Base-by-base conservation (phyloP, 1,140 invertebrate genomes). In the Orius laevigatus region DNA sequence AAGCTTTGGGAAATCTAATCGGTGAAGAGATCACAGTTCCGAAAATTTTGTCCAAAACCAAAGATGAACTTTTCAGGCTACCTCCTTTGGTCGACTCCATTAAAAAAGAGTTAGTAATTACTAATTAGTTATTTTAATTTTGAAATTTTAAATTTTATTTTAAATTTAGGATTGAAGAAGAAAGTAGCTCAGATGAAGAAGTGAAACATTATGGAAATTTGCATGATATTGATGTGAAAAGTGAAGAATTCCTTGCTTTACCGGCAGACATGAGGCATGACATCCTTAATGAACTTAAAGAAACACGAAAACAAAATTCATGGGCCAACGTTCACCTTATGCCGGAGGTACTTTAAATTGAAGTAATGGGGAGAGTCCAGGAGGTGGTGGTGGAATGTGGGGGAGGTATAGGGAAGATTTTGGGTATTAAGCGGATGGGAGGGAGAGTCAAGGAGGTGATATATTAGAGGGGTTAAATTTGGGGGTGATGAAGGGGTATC, bases 261-360 rank as follows among this genome's bases (percentile, higher is more conserved):
- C 87, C 90, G 11, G 68, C 81, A 1, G 85, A 94, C 65, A 78
- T 91, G 8, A 78, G 89, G 53, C 89, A 94, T 68, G 91, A 97
- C 63, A 82, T 97, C 56, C 68, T 98, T 1, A 77, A 76, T 38
- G 90, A 95, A 59, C 70, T 96, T 40, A 90, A 90, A 65, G 87
- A 93, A 63, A 87, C 81, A 5, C 76, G 84, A 53, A 94, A 93
- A 64, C 82, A 81, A 64, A 88, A 78, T 59, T 89, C 84, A 11
- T 92, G 86, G 87, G 80, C 75, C 19, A 51, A 54, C 32, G 65
- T 91, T 6, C 75, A 87, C 60, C 79, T 89, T 59, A 71, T 93
- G 62, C 87, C 88, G 14, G 72, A 81, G 57, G 73, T 85, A n/a
- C n/a, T n/a, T n/a, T n/a, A n/a, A n/a, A n/a, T n/a, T n/a, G n/a